Percentiles rank a stretch among this genome's conserved stretches.
These are phyloP conservation scores for Lepeophtheirus nordmannii DNA, from an alignment of 2,888 invertebrate genomes.

Conservation along the genomic window DNA sequence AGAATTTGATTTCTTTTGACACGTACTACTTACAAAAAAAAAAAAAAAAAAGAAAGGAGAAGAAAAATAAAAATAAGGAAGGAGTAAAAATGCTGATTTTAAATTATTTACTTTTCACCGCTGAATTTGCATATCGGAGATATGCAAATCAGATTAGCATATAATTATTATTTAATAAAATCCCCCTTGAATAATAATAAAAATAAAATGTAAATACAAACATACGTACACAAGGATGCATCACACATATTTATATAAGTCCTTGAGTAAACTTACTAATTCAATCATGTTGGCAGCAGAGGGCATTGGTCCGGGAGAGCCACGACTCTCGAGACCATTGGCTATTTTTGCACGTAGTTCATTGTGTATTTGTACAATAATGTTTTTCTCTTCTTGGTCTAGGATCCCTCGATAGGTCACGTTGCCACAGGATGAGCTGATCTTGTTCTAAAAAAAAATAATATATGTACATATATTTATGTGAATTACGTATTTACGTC, in stretches of 20 bases:
- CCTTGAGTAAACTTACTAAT: conserved; percentile 26
- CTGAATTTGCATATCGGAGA: too few species aligned
- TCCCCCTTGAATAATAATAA: too few species aligned
- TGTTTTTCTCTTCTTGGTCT: conserved; percentile 25
- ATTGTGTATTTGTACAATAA: conserved; percentile 28
- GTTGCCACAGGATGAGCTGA: not conserved
- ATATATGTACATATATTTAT: too few species aligned
- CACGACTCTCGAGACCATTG: conserved; percentile 27
- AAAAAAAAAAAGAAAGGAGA: not conserved
- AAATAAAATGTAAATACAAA: too few species aligned
- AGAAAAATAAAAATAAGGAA: too few species aligned
- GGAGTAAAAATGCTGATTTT: too few species aligned
- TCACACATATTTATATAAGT: too few species aligned
- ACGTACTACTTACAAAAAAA: not conserved
- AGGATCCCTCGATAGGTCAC: conserved; percentile 25
- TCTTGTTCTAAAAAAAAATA: conserved; percentile 8
- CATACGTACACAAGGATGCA: too few species aligned
- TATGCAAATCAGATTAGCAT: too few species aligned
- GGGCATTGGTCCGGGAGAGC: conserved; percentile 28
- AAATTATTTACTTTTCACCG: too few species aligned
- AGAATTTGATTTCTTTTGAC: not conserved
- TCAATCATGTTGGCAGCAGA: conserved; percentile 29
- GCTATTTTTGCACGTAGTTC: conserved; percentile 28
- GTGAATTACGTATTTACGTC: too few species aligned
- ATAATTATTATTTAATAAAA: too few species aligned